A percentile compares a stretch with the other conserved stretches of the same genome.
Evolutionary conservation across 2,113 vertebrate genomes (phyloP).

Genomic region (Eulacestoma nigropectus): DNA sequence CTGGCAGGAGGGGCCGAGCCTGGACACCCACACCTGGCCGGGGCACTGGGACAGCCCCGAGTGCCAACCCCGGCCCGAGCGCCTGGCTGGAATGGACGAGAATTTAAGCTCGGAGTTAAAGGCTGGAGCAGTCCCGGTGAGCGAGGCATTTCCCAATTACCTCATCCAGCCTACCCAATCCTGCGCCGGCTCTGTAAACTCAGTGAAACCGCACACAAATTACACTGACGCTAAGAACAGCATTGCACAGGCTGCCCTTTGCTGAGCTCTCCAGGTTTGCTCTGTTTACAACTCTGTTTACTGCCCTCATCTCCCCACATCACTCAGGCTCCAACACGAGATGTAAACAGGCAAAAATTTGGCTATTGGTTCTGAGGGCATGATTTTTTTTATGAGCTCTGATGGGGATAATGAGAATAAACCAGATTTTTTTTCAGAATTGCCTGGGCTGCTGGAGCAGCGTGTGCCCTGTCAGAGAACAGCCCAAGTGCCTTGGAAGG

Average conservation of each 20-base stretch:
- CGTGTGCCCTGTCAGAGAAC: background rate
- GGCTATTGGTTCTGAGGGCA: background rate
- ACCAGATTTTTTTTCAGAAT: background rate
- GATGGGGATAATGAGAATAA: background rate
- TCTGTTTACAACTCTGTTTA: constrained; percentile 3
- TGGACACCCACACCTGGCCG: background rate
- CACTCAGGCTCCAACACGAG: background rate
- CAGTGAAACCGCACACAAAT: constrained; percentile 8
- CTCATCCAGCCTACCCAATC: background rate
- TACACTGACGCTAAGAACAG: background rate
- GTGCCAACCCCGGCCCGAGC: no score
- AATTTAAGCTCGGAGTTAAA: background rate
- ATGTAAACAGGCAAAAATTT: background rate
- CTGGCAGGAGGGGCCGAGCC: background rate
- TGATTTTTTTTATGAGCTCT: background rate
- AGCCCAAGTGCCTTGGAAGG: background rate
- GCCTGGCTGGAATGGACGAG: background rate
- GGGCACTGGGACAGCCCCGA: background rate
- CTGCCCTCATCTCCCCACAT: background rate
- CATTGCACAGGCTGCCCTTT: background rate
- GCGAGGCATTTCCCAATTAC: background rate
- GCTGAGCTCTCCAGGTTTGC: background rate
- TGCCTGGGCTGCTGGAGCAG: background rate
- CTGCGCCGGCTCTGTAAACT: background rate
- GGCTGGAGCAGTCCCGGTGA: background rate